Conservation (phyloP, 1,140 invertebrate genomes). For the Drosophila eugracilis region DNA sequence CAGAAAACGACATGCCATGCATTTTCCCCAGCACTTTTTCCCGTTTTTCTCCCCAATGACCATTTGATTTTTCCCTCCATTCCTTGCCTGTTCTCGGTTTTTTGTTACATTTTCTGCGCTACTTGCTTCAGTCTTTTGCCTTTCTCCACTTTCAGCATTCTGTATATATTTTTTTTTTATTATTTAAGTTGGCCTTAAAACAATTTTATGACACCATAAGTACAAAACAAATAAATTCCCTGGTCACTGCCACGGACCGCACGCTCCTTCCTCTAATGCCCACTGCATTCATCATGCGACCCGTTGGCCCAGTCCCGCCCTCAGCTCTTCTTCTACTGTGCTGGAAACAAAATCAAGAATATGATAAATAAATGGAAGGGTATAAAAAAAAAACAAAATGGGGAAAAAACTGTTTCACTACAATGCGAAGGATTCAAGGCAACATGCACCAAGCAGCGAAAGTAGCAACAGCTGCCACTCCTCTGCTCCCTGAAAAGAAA, state of each 20-base stretch:
- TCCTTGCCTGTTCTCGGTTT: slow-evolving; percentile 14
- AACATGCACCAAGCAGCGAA: slow-evolving; percentile 57
- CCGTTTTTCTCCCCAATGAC: slow-evolving; percentile 37
- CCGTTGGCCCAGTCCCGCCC: slow-evolving; percentile 52
- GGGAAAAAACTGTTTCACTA: slow-evolving; percentile 40
- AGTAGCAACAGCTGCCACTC: slow-evolving; percentile 24
- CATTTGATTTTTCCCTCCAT: slow-evolving; percentile 58
- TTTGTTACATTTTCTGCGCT: slow-evolving; percentile 43
- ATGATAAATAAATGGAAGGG: slow-evolving; percentile 71
- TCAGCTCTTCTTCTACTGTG: not conserved
- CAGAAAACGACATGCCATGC: slow-evolving; percentile 68
- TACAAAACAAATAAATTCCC: slow-evolving; percentile 81
- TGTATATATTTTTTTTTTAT: no score
- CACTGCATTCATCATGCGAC: slow-evolving; percentile 79
- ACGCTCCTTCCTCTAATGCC: slow-evolving; percentile 63
- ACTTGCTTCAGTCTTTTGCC: slow-evolving; percentile 21
- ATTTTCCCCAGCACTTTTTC: slow-evolving; percentile 39
- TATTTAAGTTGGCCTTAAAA: slow-evolving; percentile 80
- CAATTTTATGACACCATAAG: slow-evolving; percentile 82
- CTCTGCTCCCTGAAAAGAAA: not conserved
- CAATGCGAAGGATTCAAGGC: slow-evolving; percentile 46
- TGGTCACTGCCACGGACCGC: slow-evolving; percentile 39
- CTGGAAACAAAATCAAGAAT: slow-evolving; percentile 61
- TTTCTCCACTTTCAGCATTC: slow-evolving; percentile 13
- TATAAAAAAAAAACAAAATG: slow-evolving; percentile 28